Evolutionary conservation across 2,888 invertebrate genomes (phyloP).

Genomic region (Pseudanteris insignis): DNA sequence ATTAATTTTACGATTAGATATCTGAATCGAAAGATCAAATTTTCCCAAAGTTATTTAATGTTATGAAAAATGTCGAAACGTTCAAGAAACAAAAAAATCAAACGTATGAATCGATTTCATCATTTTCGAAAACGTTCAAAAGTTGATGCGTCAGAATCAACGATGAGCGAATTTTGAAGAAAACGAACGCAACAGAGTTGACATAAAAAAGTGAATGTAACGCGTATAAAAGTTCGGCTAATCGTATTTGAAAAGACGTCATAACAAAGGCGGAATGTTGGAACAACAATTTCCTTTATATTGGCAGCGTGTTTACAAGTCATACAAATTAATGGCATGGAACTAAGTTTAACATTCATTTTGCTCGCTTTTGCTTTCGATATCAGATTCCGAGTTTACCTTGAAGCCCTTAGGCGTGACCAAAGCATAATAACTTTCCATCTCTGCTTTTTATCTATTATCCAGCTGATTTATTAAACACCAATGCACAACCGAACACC

Average conservation of each 20-base stretch:
- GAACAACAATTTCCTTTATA: conserved; percentile 10
- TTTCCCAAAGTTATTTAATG: no score
- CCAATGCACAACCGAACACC: conserved; percentile 14
- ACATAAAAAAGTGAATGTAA: no score
- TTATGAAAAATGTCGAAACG: no score
- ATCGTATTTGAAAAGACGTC: not conserved
- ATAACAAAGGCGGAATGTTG: not conserved
- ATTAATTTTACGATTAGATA: no score
- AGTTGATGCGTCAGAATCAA: no score
- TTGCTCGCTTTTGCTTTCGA: conserved; percentile 20
- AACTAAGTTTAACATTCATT: conserved; percentile 22
- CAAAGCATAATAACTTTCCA: conserved; percentile 27
- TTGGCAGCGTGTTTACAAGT: conserved; percentile 5
- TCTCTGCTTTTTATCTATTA: conserved; percentile 26
- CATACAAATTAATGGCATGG: conserved; percentile 15
- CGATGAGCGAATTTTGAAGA: no score
- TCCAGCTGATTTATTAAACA: conserved; percentile 26
- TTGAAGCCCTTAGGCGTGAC: conserved; percentile 39
- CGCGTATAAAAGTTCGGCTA: no score
- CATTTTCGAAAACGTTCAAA: no score
- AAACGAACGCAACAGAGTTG: no score
- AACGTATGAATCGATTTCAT: no score
- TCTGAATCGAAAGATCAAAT: no score
- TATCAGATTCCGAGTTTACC: conserved; percentile 37
- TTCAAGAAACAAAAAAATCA: no score